phyloP scores from a whole-genome alignment of 2,797 vertebrate genomes.

The Pachyuromys duprasi region DNA sequence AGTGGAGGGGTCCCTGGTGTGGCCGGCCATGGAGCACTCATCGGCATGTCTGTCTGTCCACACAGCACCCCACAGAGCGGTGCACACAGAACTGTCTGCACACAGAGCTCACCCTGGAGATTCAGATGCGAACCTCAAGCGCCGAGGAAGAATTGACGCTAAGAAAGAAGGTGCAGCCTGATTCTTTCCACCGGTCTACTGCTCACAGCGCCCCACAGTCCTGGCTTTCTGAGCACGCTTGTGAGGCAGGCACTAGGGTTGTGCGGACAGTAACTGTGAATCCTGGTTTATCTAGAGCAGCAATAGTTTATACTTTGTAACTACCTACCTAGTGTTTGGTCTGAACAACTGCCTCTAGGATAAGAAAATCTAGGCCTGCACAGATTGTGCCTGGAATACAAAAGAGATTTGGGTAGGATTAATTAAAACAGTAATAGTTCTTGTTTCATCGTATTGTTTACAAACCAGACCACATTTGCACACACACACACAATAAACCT shows the following conservation, averaged over 20 bases:
- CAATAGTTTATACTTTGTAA: not conserved
- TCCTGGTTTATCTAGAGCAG: not conserved
- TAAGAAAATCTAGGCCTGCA: not conserved
- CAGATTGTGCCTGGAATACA: not conserved
- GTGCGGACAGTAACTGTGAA: not conserved
- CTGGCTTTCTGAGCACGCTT: not conserved
- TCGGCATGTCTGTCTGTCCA: not conserved
- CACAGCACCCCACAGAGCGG: not conserved
- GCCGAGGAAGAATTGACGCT: not conserved
- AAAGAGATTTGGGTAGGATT: not conserved
- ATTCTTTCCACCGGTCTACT: not conserved
- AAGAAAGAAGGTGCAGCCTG: not conserved
- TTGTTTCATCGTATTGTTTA: not conserved
- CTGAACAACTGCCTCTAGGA: not conserved
- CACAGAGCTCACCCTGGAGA: not conserved
- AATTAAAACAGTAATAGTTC: constrained; percentile 7
- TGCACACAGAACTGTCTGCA: not conserved
- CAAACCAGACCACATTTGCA: not conserved
- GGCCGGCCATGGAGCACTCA: not conserved
- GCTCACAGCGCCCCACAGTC: not conserved
- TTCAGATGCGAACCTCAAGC: not conserved
- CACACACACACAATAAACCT: not conserved
- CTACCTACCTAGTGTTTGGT: not conserved
- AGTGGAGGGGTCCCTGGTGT: not conserved
- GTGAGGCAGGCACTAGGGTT: not conserved